Conservation (phyloP, 2,888 invertebrate species). For the Cataglyphis rosenhaueri region DNA sequence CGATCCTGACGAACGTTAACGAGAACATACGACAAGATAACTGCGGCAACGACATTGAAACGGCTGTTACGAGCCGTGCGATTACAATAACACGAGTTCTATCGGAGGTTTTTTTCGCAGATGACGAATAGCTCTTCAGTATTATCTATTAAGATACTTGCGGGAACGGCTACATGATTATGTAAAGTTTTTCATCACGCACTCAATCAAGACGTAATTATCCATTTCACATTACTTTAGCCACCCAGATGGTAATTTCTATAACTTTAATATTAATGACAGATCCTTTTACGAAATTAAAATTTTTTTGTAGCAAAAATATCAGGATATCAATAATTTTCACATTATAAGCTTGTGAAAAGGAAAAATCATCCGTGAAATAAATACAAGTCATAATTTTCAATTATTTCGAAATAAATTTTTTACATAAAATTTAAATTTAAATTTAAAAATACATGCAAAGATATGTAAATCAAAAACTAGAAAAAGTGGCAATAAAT, state of each 20-base stretch:
- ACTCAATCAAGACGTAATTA: background rate
- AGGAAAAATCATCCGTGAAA: background rate
- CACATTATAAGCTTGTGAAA: background rate
- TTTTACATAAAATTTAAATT: background rate
- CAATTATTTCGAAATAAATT: background rate
- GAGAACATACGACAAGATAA: conserved; percentile 54
- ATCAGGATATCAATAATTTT: background rate
- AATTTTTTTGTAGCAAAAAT: background rate
- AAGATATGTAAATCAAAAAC: background rate
- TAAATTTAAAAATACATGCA: background rate
- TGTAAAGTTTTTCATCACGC: background rate
- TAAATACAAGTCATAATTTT: background rate
- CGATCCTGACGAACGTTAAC: conserved; percentile 74
- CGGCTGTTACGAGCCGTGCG: conserved; percentile 32
- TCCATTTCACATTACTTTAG: background rate
- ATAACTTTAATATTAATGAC: background rate
- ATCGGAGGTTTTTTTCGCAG: conserved; percentile 8
- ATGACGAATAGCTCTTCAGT: conserved; percentile 8
- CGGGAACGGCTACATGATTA: background rate
- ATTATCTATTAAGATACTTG: background rate
- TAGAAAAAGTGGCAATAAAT: background rate
- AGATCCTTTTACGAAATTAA: background rate
- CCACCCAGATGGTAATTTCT: background rate
- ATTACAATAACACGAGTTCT: conserved; percentile 44
- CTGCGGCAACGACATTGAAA: background rate